Conservation (phyloP, 2,113 vertebrate genomes). For the Nothocercus nigrocapillus region DNA sequence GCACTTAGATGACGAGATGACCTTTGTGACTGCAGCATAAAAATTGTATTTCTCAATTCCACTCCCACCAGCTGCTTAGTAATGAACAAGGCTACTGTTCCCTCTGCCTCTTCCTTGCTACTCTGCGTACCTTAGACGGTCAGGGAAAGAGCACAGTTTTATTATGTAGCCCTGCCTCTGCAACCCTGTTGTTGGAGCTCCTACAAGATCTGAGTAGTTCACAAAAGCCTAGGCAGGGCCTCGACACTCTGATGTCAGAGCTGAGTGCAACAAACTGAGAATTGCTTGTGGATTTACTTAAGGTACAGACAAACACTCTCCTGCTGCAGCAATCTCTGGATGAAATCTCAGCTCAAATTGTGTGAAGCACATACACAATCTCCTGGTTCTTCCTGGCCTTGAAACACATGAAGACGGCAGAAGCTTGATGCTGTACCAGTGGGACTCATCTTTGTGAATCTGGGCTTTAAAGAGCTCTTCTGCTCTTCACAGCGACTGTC, state of each 20-base stretch:
- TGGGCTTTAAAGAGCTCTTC: constrained; percentile 29
- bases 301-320: background rate
- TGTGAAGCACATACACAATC: background rate
- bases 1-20: background rate
- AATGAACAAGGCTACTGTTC: background rate
- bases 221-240: background rate
- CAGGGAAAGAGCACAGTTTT: background rate
- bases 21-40: background rate
- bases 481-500: background rate
- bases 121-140: background rate
- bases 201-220: background rate
- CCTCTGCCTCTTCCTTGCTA: background rate
- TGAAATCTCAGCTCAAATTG: rapidly evolving
- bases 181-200: background rate
- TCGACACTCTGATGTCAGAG: background rate
- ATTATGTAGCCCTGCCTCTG: background rate
- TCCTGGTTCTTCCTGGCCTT: constrained; percentile 15
- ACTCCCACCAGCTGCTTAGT: background rate
- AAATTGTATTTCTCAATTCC: background rate
- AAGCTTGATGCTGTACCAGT: background rate
- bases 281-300: background rate
- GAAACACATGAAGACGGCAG: background rate
- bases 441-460: constrained; percentile 26
- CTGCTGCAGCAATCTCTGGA: background rate
- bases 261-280: background rate